Conservation (phyloP, 2,113 vertebrate species). For the Pimephales promelas region DNA sequence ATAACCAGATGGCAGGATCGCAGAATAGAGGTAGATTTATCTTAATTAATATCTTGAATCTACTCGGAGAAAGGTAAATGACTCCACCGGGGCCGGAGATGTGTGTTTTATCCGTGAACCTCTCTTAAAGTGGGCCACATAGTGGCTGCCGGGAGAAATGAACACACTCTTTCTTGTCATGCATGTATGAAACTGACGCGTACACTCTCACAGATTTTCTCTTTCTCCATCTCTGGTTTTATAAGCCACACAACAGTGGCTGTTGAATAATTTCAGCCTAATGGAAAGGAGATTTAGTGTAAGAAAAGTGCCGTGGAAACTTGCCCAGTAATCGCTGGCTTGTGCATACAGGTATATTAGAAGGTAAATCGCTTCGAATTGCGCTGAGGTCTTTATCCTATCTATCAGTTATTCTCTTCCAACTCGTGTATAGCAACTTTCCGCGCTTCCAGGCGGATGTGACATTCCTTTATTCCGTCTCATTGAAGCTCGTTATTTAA, state of each 20-base stretch:
- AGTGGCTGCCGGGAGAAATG: slow-evolving; percentile 75
- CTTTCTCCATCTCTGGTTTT: slow-evolving; percentile 56
- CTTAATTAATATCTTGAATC: slow-evolving; percentile 99
- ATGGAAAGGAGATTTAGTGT: slow-evolving; percentile 32
- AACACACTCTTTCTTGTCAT: slow-evolving; percentile 70
- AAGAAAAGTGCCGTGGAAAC: slow-evolving; percentile 21
- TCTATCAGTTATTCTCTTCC: slow-evolving; percentile 7
- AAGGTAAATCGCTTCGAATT: slow-evolving; percentile 20
- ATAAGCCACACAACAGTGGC: slow-evolving; percentile 40
- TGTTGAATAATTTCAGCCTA: slow-evolving; percentile 23
- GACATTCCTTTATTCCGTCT: slow-evolving; percentile 60
- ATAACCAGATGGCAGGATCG: slow-evolving; percentile 98
- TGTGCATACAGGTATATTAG: slow-evolving; percentile 24
- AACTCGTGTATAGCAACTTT: neutral
- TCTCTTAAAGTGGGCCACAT: slow-evolving; percentile 67
- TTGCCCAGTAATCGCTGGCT: slow-evolving; percentile 17
- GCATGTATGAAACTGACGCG: slow-evolving; percentile 71
- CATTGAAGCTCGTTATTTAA: slow-evolving; percentile 73
- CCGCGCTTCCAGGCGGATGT: neutral
- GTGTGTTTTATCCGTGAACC: slow-evolving; percentile 63
- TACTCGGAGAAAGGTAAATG: slow-evolving; percentile 93
- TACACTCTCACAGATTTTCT: slow-evolving; percentile 60
- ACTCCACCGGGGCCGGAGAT: slow-evolving; percentile 80
- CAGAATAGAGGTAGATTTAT: slow-evolving; percentile 99
- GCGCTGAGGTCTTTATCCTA: neutral